A percentile compares a stretch with the other conserved stretches of the same genome.
These are phyloP conservation scores for Eupithecia subfuscata DNA, from an alignment of 2,888 invertebrate species.

Conservation along the genomic window DNA sequence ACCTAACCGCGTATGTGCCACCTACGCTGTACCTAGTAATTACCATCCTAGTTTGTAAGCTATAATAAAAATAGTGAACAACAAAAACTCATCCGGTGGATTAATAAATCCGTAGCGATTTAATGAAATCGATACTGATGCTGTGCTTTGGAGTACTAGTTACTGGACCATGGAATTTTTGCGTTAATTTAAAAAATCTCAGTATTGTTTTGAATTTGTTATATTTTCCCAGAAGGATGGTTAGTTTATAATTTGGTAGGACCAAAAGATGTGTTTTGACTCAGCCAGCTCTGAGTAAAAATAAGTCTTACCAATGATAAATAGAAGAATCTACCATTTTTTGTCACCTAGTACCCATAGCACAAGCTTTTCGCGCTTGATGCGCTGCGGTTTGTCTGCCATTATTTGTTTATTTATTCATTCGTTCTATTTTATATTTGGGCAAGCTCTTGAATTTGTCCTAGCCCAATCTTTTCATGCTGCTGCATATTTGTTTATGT, in stretches of 20 bases:
- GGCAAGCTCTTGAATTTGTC: neutral
- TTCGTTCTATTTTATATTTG: neutral
- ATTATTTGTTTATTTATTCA: neutral
- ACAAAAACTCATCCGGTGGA: conserved; percentile 73
- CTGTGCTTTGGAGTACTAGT: conserved; percentile 42
- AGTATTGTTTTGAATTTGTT: neutral
- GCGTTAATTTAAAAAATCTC: neutral
- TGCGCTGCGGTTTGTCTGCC: too few species aligned
- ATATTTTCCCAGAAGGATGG: neutral
- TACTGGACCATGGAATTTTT: conserved; percentile 14
- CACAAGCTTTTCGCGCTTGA: too few species aligned
- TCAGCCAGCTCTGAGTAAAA: neutral
- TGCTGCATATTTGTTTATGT: neutral
- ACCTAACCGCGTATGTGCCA: conserved; percentile 19
- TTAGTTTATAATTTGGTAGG: neutral
- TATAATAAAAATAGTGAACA: conserved; percentile 59
- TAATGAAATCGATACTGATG: conserved; percentile 79
- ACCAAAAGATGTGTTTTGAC: neutral
- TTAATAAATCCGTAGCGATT: conserved; percentile 71
- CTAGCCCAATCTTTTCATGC: neutral
- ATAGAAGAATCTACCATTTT: neutral
- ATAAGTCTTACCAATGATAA: neutral
- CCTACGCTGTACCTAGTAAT: conserved; percentile 59
- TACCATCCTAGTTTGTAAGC: conserved; percentile 66
- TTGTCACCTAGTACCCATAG: too few species aligned